These are phyloP conservation scores for Oeneis ivallda DNA, from an alignment of 2,888 invertebrate species.

Conservation along the genomic window DNA sequence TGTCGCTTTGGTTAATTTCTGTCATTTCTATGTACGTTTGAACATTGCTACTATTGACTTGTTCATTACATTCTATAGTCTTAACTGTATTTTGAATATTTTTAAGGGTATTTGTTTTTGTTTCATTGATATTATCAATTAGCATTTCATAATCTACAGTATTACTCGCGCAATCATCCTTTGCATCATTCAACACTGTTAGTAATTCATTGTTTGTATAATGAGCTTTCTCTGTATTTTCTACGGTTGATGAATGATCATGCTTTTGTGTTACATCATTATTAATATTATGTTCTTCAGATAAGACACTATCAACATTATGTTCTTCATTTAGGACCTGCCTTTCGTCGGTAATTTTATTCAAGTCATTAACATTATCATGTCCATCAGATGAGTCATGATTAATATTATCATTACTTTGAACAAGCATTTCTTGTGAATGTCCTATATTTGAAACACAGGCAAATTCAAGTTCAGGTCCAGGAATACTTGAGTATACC, in stretches of 20 bases:
- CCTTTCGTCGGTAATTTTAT: neutral
- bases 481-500: conserved; percentile 74
- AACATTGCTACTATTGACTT: neutral
- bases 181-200: conserved; percentile 32
- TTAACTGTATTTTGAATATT: neutral
- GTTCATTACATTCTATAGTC: neutral
- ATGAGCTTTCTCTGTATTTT: conserved; percentile 29
- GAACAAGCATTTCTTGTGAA: conserved; percentile 40
- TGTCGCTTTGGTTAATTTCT: neutral
- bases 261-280: neutral
- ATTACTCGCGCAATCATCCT: conserved; percentile 13
- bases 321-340: neutral
- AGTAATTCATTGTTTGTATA: conserved; percentile 37
- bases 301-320: neutral
- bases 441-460: conserved; percentile 56
- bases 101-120: neutral
- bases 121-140: neutral
- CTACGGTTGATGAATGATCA: conserved; percentile 2
- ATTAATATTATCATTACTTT: conserved; percentile 34
- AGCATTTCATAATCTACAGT: neutral
- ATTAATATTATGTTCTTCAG: neutral
- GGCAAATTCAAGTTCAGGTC: conserved; percentile 76
- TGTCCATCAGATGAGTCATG: neutral
- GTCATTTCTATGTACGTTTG: neutral
- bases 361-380: neutral